Conservation (phyloP, 1,140 invertebrate genomes). For the Hyphantria cunea region DNA sequence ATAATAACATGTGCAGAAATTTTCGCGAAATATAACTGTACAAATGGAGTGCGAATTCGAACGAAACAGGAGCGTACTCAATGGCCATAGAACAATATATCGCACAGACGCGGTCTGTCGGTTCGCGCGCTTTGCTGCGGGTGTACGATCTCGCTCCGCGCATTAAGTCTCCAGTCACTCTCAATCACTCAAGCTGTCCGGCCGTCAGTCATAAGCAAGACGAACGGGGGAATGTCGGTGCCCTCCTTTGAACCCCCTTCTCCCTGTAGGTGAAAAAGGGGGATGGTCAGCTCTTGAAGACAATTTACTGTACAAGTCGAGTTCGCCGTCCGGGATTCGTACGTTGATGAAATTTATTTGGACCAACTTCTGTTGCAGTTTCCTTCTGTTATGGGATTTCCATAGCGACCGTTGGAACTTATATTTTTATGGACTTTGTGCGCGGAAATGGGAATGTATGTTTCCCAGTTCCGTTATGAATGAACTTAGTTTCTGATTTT, state of each 20-base stretch:
- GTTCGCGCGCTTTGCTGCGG: slow-evolving; percentile 39
- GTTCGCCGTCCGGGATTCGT: slow-evolving; percentile 45
- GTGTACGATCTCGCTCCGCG: slow-evolving; percentile 62
- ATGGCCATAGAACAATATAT: slow-evolving; percentile 45
- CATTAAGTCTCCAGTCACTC: slow-evolving; percentile 80
- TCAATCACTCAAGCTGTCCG: slow-evolving; percentile 81
- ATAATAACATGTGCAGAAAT: slow-evolving; percentile 57
- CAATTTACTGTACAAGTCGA: slow-evolving; percentile 71
- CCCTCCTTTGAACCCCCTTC: slow-evolving; percentile 47
- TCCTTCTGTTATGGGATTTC: slow-evolving; percentile 46
- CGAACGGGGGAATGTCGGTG: slow-evolving; percentile 65
- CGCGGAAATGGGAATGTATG: slow-evolving; percentile 30
- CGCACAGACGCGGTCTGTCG: slow-evolving; percentile 32
- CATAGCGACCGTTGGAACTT: slow-evolving; percentile 37
- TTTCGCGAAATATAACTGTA: slow-evolving; percentile 8
- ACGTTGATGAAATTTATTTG: slow-evolving; percentile 63
- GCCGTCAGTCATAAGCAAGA: slow-evolving; percentile 81
- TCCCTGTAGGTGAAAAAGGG: slow-evolving; percentile 50
- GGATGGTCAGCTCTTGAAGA: slow-evolving; percentile 77
- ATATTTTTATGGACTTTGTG: slow-evolving; percentile 33
- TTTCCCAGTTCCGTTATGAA: slow-evolving; percentile 23
- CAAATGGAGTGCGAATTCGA: slow-evolving; percentile 31
- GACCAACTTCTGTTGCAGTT: slow-evolving; percentile 46
- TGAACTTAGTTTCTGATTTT: slow-evolving; percentile 26
- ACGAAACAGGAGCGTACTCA: slow-evolving; percentile 39